Evolutionary conservation across 2,888 invertebrate genomes (phyloP), one percentile per base, ranked within the genome.

Genomic region (Griposia aprilina): DNA sequence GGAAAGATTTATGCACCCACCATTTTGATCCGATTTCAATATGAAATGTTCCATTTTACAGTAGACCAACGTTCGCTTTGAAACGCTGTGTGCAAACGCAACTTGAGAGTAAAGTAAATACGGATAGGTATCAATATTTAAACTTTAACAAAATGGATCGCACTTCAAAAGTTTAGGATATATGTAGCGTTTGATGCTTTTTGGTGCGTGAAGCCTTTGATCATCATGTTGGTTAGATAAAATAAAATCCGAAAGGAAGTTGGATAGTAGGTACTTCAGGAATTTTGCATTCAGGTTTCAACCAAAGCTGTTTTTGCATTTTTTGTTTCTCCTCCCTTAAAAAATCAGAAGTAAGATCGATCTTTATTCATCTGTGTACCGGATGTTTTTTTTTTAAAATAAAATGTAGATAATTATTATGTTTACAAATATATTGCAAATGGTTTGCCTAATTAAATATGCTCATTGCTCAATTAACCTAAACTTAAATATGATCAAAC

Each of bases 21-120:
- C 76, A 77, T 87, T 88, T 85, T 73, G 81, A 81, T 74, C n/a
- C 69, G 80, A 88, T 89, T 90, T 89, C 78, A 85, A 84, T 85
- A 84, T 88, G 73, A 82, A 84, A 87, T 87, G 36, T 87, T 82
- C 68, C 72, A 83, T 85, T 86, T 79, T 67, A 81, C 76, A 70
- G 71, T 74, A 78, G 76, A 73, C 62, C 41, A 60, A 66, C 65
- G 67, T 76, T 79, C 59, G 50, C 76, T 87, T 74, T 79, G 71
- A 79, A 81, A 73, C 72, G 60, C 69, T 48, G 62, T 69, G 36
- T 81, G 78, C 78, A 66, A 84, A 87, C 63, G 41, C 60, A 74
- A 72, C 71, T 81, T 65, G 48, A 68, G 36, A 81, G 75, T 52
- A 26, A 78, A 77, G 75, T 77, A 76, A 79, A 86, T 76, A 79